A percentile compares a stretch with the other conserved stretches of the same genome.
These are phyloP conservation scores for Caradrina clavipalpis DNA, from an alignment of 2,888 invertebrate species.

Conservation along the genomic window DNA sequence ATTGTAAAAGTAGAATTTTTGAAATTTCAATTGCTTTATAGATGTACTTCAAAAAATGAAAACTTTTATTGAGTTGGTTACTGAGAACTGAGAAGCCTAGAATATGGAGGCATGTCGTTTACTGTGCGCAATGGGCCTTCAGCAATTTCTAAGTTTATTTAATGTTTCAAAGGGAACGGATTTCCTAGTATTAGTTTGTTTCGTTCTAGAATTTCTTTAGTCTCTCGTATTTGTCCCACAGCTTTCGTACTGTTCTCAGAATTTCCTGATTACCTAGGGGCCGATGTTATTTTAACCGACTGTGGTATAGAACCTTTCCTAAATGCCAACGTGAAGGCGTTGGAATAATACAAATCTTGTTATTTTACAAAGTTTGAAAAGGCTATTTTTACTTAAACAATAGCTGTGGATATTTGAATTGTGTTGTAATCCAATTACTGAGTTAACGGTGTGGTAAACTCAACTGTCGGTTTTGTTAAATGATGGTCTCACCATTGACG, in stretches of 20 bases:
- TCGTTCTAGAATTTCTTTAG: not conserved
- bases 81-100: not conserved
- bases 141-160: conserved; percentile 5
- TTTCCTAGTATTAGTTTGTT: not conserved
- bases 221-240: not conserved
- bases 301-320: not conserved
- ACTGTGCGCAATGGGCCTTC: not conserved
- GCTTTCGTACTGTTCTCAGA: conserved; percentile 1
- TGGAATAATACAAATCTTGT: conserved; percentile 7
- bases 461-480: conserved; percentile 2
- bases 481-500: not conserved
- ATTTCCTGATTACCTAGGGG: conserved; percentile 3
- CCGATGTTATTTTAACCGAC: conserved; percentile 20
- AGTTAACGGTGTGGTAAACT: not conserved
- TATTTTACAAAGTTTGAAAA: not conserved
- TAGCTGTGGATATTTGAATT: conserved; percentile 5
- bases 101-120: conserved; percentile 7
- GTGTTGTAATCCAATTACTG: not conserved
- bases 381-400: conserved; percentile 9
- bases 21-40: too few relatives aligned
- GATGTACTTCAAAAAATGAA: too few relatives aligned
- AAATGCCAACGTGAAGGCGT: conserved; percentile 7
- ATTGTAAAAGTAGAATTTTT: too few relatives aligned
- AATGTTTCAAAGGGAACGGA: not conserved
- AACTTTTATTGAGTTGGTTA: not conserved